Evolutionary conservation across 1,140 invertebrate genomes (phyloP), one percentile per base, ranked within the genome.

Genomic region (Homalodisca vitripennis): DNA sequence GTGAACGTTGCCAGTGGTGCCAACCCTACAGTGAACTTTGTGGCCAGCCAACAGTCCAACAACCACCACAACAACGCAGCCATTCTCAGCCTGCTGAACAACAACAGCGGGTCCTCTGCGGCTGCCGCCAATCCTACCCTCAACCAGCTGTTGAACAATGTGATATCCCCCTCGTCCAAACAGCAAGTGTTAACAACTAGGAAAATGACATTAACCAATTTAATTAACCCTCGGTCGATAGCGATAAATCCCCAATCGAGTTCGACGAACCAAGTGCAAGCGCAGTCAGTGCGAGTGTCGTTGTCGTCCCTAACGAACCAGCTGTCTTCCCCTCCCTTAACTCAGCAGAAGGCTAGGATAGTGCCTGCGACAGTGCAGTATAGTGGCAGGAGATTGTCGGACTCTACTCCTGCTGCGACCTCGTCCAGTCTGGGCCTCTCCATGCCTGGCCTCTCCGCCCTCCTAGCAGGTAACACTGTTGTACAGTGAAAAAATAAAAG

Each of bases 41-140:
- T 47, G 51, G 57, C 47, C 65, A 27, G 46, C 29, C 65, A 67
- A 22, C 1, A 26, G 26, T 1, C 48, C n/a, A 13, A 30, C 17
- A 66, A n/a, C 22, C 53, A 31, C 22, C 22, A 60, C 32, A 17
- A 22, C 51, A 73, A 90, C 76, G 84, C 88, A 13, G 88, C 89
- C 13, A 91, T 91, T 74, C 80, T 90, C 67, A 91, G 88, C 79
- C 75, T 90, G 70, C 77, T 91, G 68, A 90, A 91, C 75, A 91
- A 88, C 74, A 87, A 34, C 65, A 48, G 26, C 46, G 6, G 3
- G 26, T 46, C 30, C 12, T 51, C 86, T 51, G 87, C 89, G 75
- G 47, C 80, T 79, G 65, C 79, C 79, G 68, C 80, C 80, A 72
- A 73, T 74, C 57, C 79, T 79, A 69, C 76, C 77, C 1, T 74